Evolutionary conservation across 2,888 invertebrate species (phyloP).

Genomic region (Drosophila paramelanica): DNA sequence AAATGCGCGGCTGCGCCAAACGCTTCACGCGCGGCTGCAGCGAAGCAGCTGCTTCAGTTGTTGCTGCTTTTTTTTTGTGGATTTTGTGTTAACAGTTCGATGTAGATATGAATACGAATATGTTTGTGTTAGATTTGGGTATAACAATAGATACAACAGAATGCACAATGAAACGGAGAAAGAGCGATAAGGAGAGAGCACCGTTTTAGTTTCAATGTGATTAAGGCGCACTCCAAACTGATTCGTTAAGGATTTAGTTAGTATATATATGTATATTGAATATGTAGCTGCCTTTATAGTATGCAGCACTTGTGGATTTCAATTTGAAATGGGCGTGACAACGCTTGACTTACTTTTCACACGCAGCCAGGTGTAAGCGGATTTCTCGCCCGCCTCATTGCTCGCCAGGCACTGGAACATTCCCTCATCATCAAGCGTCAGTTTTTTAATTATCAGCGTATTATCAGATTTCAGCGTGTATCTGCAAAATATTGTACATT

Average conservation of each 20-base stretch:
- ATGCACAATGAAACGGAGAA: constrained; percentile 6
- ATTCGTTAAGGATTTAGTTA: constrained; percentile 18
- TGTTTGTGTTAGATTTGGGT: constrained; percentile 2
- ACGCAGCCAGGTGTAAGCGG: constrained; percentile 95
- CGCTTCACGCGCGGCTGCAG: constrained; percentile 83
- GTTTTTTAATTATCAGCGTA: constrained; percentile 91
- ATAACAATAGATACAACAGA: constrained; percentile 38
- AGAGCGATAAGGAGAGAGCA: constrained; percentile 35
- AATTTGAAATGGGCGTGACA: not conserved
- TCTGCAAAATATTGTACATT: constrained; percentile 83
- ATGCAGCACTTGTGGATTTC: not conserved
- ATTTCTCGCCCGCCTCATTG: constrained; percentile 96
- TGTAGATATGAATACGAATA: constrained; percentile 10
- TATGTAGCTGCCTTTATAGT: not conserved
- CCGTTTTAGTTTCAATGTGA: constrained; percentile 35
- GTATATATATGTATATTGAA: constrained; percentile 6
- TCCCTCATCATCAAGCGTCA: constrained; percentile 94
- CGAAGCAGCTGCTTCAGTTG: constrained; percentile 37
- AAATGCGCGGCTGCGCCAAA: constrained; percentile 87
- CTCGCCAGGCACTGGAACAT: constrained; percentile 97
- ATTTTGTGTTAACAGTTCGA: not conserved
- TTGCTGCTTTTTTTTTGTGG: constrained; percentile 27
- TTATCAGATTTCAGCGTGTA: constrained; percentile 93
- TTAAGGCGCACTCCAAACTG: constrained; percentile 27
- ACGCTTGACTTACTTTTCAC: constrained; percentile 94